phyloP scores from a whole-genome alignment of 2,113 vertebrate genomes.

The Promerops cafer region DNA sequence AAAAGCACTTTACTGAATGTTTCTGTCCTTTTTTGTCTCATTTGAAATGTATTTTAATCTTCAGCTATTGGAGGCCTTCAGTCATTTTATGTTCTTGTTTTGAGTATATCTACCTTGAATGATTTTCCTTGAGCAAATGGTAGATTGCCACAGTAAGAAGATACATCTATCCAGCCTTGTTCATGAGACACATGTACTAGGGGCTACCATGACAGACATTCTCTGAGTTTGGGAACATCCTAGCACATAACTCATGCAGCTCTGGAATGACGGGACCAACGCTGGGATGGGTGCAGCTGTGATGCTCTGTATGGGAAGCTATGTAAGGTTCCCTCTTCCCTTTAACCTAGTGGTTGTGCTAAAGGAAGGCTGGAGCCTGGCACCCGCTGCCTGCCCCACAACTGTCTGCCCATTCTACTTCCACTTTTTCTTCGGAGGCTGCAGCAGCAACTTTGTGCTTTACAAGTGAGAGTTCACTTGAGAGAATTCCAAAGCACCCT shows the following conservation, averaged over 20 bases:
- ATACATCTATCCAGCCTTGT: too few species aligned
- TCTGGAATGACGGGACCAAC: background rate
- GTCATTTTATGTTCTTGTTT: background rate
- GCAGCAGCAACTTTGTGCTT: background rate
- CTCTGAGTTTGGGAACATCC: background rate
- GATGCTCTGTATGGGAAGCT: background rate
- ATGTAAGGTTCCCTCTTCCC: background rate
- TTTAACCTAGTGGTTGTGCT: background rate
- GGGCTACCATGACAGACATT: rapidly evolving
- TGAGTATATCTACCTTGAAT: background rate
- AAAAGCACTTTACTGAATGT: background rate
- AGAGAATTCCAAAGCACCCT: constrained; percentile 14
- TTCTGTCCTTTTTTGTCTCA: background rate
- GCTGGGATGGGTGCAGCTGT: background rate
- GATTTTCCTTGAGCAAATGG: background rate
- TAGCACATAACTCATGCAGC: background rate
- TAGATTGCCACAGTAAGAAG: background rate
- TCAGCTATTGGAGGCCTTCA: background rate
- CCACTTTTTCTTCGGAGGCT: background rate
- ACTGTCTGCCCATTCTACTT: background rate
- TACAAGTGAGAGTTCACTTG: background rate
- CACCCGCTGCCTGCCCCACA: rapidly evolving
- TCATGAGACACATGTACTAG: background rate
- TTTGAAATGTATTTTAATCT: background rate
- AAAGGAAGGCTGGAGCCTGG: background rate